phyloP scores from a whole-genome alignment of 2,113 vertebrate species.

The Willisornis vidua region DNA sequence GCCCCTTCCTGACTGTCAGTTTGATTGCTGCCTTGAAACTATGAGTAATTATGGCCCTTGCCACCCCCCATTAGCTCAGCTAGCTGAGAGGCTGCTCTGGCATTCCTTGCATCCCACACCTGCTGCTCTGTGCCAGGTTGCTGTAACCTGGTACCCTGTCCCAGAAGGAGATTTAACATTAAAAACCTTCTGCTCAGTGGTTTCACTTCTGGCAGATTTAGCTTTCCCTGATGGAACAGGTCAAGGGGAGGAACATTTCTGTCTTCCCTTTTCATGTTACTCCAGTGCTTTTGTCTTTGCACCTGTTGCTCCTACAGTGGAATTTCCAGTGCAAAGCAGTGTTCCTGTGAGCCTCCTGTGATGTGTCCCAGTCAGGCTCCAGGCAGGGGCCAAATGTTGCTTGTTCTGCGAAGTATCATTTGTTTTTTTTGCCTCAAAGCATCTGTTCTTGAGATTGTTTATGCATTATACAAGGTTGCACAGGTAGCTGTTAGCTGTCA shows the following conservation, averaged over 20 bases:
- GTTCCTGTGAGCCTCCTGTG: not conserved
- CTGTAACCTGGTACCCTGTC: not conserved
- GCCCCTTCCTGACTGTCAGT: not conserved
- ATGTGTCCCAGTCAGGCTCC: not conserved
- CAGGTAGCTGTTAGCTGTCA: not conserved
- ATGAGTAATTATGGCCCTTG: not conserved
- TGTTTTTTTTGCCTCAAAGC: not conserved
- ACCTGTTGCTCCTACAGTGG: not conserved
- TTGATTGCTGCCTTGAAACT: not conserved
- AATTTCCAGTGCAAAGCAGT: not conserved
- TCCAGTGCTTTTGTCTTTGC: not conserved
- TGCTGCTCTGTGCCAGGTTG: not conserved
- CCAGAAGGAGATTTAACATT: not conserved
- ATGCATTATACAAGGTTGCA: not conserved
- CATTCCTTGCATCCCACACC: not conserved
- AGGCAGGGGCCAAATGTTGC: not conserved
- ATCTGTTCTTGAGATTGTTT: not conserved
- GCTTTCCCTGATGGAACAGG: not conserved
- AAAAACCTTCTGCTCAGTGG: not conserved
- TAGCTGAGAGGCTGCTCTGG: not conserved
- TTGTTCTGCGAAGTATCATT: not conserved
- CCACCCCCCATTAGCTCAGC: not conserved
- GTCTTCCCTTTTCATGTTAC: not conserved
- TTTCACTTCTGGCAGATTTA: not conserved
- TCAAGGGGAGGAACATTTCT: not conserved